Percentiles rank a stretch among this genome's conserved stretches.
Evolutionary conservation across 1,140 invertebrate species (phyloP).

Genomic region (Diachasma alloeum): DNA sequence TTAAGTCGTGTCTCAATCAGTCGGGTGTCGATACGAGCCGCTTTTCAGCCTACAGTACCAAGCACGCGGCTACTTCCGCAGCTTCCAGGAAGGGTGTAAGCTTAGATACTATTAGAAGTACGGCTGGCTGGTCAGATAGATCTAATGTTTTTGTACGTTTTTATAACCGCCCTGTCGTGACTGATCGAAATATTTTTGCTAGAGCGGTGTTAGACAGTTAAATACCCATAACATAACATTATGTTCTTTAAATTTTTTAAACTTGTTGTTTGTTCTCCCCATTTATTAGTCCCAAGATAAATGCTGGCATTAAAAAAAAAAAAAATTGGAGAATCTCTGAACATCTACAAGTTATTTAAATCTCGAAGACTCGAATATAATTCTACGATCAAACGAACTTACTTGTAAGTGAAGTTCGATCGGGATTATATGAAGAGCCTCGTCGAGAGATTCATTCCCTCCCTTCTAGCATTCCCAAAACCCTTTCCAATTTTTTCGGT

Average conservation of each 20-base stretch:
- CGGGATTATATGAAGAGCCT: too few species aligned
- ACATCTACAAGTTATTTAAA: too few species aligned
- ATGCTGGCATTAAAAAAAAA: background rate
- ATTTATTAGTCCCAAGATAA: background rate
- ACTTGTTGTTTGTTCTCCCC: background rate
- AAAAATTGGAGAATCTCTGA: too few species aligned
- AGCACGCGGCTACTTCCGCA: background rate
- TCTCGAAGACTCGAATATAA: too few species aligned
- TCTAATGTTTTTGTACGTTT: background rate
- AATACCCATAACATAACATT: background rate
- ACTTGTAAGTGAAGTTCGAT: too few species aligned
- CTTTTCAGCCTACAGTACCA: constrained; percentile 2
- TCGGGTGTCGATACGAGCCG: background rate
- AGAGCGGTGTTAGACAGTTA: background rate
- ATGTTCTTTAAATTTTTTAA: background rate
- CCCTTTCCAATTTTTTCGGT: too few species aligned
- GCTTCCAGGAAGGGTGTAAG: background rate
- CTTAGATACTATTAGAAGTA: too few species aligned
- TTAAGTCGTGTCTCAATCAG: background rate
- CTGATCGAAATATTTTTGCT: background rate
- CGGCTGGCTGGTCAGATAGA: background rate
- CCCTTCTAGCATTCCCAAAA: too few species aligned
- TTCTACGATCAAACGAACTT: too few species aligned
- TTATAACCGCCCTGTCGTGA: background rate
- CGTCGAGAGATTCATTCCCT: too few species aligned